Evolutionary conservation across 92 coral and sea anemone genomes (phyloP).

Genomic region (Palythoa grandiflora): DNA sequence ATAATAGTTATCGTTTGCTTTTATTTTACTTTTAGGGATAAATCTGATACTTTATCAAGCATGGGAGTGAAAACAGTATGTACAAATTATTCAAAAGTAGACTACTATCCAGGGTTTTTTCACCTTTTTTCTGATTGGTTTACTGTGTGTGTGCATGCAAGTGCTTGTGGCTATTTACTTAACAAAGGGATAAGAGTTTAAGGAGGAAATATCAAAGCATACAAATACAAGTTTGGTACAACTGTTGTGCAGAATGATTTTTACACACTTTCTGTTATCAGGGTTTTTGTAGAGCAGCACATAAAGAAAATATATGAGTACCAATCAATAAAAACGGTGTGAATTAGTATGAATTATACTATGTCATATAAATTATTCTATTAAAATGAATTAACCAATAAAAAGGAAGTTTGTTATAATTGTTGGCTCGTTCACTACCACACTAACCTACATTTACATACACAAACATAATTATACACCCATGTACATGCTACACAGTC

Average conservation of each 20-base stretch:
- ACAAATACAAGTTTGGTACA: not conserved
- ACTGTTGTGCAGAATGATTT: not conserved
- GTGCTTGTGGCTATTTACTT: not conserved
- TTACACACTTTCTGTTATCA: not conserved
- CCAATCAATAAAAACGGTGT: not conserved
- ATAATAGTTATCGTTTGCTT: not conserved
- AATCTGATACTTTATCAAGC: constrained; percentile 86
- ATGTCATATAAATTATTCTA: not conserved
- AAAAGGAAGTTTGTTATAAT: not conserved
- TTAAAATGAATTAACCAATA: not conserved
- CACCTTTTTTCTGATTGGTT: not conserved
- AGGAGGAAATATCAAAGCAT: not conserved
- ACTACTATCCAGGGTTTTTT: constrained; percentile 19
- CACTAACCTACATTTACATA: too few relatives aligned
- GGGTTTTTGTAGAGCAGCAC: constrained; percentile 17
- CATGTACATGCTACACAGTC: too few relatives aligned
- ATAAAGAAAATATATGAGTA: too few relatives aligned
- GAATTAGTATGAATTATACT: not conserved
- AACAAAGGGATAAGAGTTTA: not conserved
- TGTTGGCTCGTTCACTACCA: not conserved
- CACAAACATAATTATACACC: too few relatives aligned
- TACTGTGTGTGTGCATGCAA: constrained; percentile 22
- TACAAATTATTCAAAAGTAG: constrained; percentile 70
- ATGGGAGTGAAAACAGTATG: constrained; percentile 98
- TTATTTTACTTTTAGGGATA: constrained; percentile 79